phyloP scores from a whole-genome alignment of 2,888 invertebrate species.

The Matsumyia berberina region DNA sequence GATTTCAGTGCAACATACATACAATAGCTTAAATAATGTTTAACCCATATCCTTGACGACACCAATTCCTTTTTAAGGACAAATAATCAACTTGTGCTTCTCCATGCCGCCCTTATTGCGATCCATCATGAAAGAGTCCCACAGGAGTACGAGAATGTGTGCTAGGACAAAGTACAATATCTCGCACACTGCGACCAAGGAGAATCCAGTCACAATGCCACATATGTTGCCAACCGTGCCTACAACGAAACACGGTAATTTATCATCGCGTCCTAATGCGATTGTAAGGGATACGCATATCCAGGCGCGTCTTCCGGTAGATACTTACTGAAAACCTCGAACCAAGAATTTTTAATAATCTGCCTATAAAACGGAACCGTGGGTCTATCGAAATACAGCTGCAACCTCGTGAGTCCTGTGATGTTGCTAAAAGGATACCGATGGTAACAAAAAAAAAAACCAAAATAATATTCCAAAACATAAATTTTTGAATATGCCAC shows the following conservation, averaged over 20 bases:
- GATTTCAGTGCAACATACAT: background rate
- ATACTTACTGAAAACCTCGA: constrained; percentile 88
- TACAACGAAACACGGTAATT: constrained; percentile 81
- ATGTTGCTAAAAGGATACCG: constrained; percentile 35
- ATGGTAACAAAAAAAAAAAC: background rate
- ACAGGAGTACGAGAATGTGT: constrained; percentile 21
- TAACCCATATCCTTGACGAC: background rate
- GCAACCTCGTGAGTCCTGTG: constrained; percentile 79
- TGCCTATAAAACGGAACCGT: constrained; percentile 80
- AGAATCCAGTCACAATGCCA: constrained; percentile 88
- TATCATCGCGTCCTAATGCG: constrained; percentile 51
- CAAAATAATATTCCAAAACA: constrained; percentile 8
- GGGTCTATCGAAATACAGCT: constrained; percentile 80
- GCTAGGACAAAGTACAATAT: constrained; percentile 86
- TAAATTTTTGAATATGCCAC: constrained; percentile 34
- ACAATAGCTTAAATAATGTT: background rate
- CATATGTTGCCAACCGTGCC: constrained; percentile 88
- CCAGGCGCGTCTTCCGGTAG: constrained; percentile 21
- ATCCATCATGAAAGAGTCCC: constrained; percentile 40
- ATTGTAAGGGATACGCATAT: background rate
- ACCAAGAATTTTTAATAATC: constrained; percentile 85
- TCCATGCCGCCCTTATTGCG: constrained; percentile 3
- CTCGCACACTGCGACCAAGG: constrained; percentile 87
- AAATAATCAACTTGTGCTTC: constrained; percentile 61
- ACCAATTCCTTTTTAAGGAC: constrained; percentile 43